Evolutionary conservation across 2,888 invertebrate genomes (phyloP).

Genomic region (Limnephilus marmoratus): DNA sequence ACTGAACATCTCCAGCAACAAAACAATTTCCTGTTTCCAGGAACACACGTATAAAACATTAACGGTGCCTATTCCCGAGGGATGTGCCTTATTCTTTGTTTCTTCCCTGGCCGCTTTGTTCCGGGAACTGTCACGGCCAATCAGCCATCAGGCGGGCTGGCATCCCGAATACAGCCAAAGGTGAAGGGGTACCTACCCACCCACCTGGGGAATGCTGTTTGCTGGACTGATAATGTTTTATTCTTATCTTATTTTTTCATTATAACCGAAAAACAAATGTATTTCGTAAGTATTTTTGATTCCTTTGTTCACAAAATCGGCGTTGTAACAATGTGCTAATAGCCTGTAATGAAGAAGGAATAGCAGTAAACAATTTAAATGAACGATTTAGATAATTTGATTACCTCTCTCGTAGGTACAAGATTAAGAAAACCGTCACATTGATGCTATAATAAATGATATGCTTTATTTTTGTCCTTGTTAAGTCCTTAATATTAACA

Average conservation of each 20-base stretch:
- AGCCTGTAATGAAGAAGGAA: too few relatives aligned
- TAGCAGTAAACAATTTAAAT: too few relatives aligned
- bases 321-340: too few relatives aligned
- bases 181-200: constrained; percentile 25
- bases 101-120: constrained; percentile 63
- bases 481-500: too few relatives aligned
- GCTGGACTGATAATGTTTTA: neutral
- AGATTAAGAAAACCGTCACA: too few relatives aligned
- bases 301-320: too few relatives aligned
- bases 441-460: too few relatives aligned
- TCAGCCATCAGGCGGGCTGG: constrained; percentile 59
- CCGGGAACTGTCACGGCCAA: constrained; percentile 66
- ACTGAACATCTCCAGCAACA: neutral
- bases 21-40: constrained; percentile 20
- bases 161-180: constrained; percentile 57
- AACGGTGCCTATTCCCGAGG: constrained; percentile 59
- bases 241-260: neutral
- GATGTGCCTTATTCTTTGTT: constrained; percentile 64
- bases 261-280: neutral
- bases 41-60: constrained; percentile 43
- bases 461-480: too few relatives aligned
- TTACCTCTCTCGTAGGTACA: too few relatives aligned
- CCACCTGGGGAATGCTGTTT: constrained; percentile 50
- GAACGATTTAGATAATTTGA: too few relatives aligned
- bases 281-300: neutral